Percentiles rank a stretch among this genome's conserved stretches.
phyloP scores from a whole-genome alignment of 2,113 vertebrate genomes.

The Pao palembangensis region DNA sequence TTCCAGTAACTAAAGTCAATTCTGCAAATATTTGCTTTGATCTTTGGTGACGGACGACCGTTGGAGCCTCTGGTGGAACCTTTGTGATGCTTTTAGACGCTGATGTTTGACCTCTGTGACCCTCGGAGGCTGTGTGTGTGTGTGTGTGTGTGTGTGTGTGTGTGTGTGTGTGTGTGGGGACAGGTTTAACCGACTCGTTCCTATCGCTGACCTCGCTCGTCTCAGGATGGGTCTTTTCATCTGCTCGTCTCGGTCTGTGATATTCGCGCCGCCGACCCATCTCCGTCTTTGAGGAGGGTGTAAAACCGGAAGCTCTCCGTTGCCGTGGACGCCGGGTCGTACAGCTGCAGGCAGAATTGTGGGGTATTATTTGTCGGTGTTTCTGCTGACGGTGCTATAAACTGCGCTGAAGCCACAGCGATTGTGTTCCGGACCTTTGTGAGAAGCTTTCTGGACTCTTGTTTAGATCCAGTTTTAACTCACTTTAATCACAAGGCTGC shows the following conservation, averaged over 20 bases:
- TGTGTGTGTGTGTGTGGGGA: no score
- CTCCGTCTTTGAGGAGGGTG: background rate
- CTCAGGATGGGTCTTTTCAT: constrained; percentile 18
- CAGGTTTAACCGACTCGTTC: no score
- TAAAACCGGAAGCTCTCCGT: constrained; percentile 14
- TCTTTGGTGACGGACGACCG: background rate
- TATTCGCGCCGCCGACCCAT: no score
- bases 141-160: no score
- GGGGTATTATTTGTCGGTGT: constrained; percentile 50
- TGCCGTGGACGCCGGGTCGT: no score
- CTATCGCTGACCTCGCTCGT: background rate
- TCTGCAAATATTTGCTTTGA: background rate
- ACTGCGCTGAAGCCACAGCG: constrained; percentile 20
- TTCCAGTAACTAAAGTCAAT: background rate
- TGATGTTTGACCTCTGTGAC: no score
- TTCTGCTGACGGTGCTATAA: constrained; percentile 40
- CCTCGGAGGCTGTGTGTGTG: no score
- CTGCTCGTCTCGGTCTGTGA: background rate
- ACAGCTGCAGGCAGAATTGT: constrained; percentile 30
- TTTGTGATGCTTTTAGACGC: no score
- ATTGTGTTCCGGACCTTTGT: constrained; percentile 22
- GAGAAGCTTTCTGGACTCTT: no score
- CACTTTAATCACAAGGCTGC: no score
- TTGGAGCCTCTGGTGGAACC: no score
- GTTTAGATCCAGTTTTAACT: no score